phyloP scores from a whole-genome alignment of 2,888 invertebrate genomes.

The Torymus aiolomorphi region DNA sequence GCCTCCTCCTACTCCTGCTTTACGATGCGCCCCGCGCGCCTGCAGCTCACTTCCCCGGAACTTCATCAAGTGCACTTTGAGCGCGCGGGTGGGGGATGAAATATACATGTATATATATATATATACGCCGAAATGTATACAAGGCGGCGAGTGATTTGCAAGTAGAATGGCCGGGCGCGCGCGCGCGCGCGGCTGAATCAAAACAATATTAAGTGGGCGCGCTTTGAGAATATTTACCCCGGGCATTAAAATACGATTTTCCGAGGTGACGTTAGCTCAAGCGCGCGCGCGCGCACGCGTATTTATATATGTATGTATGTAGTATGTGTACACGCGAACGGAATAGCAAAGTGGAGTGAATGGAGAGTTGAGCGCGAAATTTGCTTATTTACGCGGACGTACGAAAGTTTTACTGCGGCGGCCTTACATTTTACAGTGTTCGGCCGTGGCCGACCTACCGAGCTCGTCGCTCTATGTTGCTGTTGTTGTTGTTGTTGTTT shows the following conservation, averaged over 20 bases:
- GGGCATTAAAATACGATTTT: background rate
- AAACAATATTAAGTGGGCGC: conserved; percentile 13
- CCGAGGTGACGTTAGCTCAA: no score
- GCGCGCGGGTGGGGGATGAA: background rate
- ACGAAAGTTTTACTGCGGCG: background rate
- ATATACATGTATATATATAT: no score
- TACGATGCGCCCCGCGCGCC: conserved; percentile 50
- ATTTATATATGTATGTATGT: no score
- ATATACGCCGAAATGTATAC: no score
- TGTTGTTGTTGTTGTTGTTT: no score
- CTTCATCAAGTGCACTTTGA: background rate
- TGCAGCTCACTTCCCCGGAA: background rate
- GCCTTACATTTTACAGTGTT: conserved; percentile 1
- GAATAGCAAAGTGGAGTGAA: background rate
- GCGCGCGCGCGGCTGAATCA: background rate
- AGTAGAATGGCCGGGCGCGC: no score
- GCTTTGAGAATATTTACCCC: conserved; percentile 1
- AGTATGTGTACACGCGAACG: no score
- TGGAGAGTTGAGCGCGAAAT: background rate
- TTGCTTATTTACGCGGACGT: conserved; percentile 8
- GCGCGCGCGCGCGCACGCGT: no score
- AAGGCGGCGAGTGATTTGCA: no score
- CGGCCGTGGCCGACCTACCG: no score
- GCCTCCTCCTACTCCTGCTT: conserved; percentile 33
- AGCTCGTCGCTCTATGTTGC: no score